phyloP scores from a whole-genome alignment of 1,140 invertebrate species.

The Leptopilina boulardi region DNA sequence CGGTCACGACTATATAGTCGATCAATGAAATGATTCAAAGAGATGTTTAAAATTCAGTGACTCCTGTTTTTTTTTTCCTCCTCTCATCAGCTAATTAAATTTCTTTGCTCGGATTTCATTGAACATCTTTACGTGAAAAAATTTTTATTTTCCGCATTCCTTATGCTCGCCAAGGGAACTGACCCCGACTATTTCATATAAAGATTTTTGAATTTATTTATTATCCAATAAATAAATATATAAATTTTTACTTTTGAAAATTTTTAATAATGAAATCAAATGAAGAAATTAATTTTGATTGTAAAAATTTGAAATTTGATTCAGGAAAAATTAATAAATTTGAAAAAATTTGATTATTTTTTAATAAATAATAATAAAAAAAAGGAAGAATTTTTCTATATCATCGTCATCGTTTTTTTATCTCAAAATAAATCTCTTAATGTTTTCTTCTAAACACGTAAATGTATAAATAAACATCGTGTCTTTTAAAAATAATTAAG shows the following conservation, averaged over 20 bases:
- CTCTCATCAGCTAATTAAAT: conserved; percentile 10
- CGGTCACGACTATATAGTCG: conserved; percentile 21
- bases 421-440: neutral
- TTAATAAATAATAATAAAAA: no score
- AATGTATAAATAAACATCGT: neutral
- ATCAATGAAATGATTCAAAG: conserved; percentile 17
- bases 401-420: neutral
- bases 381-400: no score
- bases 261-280: no score
- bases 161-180: neutral
- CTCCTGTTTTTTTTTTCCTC: neutral
- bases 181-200: neutral
- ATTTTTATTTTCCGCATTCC: conserved; percentile 11
- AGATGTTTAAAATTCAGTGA: conserved; percentile 21
- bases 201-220: no score
- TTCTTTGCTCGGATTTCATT: conserved; percentile 20
- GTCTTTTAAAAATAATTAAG: neutral
- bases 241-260: no score
- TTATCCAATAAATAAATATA: no score
- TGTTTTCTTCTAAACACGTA: neutral
- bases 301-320: no score
- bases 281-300: no score
- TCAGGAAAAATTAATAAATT: no score
- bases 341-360: no score
- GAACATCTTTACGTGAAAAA: neutral